Conservation (phyloP, 1,140 invertebrate species). For the Nebria ingens region DNA sequence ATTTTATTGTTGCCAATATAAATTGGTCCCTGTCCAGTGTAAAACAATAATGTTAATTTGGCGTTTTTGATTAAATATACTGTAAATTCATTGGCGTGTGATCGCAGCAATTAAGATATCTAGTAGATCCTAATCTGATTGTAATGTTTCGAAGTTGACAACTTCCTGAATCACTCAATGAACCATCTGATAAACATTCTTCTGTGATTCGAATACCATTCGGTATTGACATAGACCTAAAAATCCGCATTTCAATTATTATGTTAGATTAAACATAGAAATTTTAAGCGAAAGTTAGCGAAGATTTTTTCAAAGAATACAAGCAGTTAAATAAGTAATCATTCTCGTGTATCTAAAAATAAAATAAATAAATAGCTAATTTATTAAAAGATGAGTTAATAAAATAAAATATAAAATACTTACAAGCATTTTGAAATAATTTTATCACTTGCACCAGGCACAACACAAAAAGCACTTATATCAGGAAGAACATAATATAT, state of each 20-base stretch:
- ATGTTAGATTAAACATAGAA: too few relatives aligned
- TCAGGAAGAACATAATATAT: too few relatives aligned
- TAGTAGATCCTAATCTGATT: conserved; percentile 9
- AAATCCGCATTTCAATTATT: too few relatives aligned
- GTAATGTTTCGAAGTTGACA: conserved; percentile 13
- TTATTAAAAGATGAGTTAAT: too few relatives aligned
- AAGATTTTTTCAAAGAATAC: too few relatives aligned
- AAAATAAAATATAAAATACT: too few relatives aligned
- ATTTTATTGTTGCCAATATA: neutral
- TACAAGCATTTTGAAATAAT: too few relatives aligned
- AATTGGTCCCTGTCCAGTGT: neutral
- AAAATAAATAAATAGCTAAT: too few relatives aligned
- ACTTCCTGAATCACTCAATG: conserved; percentile 19
- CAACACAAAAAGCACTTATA: too few relatives aligned
- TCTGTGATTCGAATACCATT: conserved; percentile 19
- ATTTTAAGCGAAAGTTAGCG: too few relatives aligned
- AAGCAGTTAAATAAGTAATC: too few relatives aligned
- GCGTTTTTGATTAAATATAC: neutral
- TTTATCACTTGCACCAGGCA: too few relatives aligned
- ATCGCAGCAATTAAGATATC: neutral
- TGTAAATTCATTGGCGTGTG: neutral
- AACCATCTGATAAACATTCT: conserved; percentile 24
- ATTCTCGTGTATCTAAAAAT: conserved; percentile 14
- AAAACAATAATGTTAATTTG: neutral
- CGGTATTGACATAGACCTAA: conserved; percentile 16